These are phyloP conservation scores for Dryobotodes eremita DNA, from an alignment of 2,888 invertebrate species.

Conservation along the genomic window DNA sequence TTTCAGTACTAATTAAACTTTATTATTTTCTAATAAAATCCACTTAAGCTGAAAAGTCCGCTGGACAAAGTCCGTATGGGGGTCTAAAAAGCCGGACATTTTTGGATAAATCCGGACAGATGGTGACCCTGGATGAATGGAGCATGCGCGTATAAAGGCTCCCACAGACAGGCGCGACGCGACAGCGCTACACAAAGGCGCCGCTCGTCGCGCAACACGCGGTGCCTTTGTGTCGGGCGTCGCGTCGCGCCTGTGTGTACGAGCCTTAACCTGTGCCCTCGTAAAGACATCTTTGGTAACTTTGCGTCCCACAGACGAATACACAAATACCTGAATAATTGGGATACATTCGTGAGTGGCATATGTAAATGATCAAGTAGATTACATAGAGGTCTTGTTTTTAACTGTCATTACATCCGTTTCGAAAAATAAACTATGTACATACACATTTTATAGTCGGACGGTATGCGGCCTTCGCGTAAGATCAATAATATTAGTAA, in stretches of 20 bases:
- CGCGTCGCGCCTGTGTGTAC: too few species aligned
- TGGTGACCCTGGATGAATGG: slow-evolving; percentile 12
- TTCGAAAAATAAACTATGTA: slow-evolving; percentile 57
- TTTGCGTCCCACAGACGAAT: slow-evolving; percentile 31
- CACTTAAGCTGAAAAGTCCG: too few species aligned
- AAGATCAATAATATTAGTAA: slow-evolving; percentile 65
- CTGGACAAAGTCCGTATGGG: too few species aligned
- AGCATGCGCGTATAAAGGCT: slow-evolving; percentile 33
- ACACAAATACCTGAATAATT: slow-evolving; percentile 56
- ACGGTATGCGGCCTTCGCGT: slow-evolving; percentile 69
- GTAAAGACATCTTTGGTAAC: slow-evolving; percentile 54
- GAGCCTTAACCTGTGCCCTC: slow-evolving; percentile 34
- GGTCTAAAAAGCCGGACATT: too few species aligned
- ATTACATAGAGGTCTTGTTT: slow-evolving; percentile 40
- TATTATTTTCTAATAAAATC: too few species aligned
- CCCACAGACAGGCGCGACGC: too few species aligned
- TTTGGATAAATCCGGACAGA: too few species aligned
- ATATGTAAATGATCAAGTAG: slow-evolving; percentile 41
- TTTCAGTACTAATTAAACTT: too few species aligned
- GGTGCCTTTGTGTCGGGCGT: too few species aligned
- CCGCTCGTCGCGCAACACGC: too few species aligned
- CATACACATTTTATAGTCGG: slow-evolving; percentile 57
- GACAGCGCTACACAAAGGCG: too few species aligned
- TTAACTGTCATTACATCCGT: slow-evolving; percentile 68
- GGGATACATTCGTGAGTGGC: slow-evolving; percentile 51